A percentile compares a stretch with the other conserved stretches of the same genome.
Conservation (phyloP, 2,113 vertebrate genomes). For the Lepus europaeus region DNA sequence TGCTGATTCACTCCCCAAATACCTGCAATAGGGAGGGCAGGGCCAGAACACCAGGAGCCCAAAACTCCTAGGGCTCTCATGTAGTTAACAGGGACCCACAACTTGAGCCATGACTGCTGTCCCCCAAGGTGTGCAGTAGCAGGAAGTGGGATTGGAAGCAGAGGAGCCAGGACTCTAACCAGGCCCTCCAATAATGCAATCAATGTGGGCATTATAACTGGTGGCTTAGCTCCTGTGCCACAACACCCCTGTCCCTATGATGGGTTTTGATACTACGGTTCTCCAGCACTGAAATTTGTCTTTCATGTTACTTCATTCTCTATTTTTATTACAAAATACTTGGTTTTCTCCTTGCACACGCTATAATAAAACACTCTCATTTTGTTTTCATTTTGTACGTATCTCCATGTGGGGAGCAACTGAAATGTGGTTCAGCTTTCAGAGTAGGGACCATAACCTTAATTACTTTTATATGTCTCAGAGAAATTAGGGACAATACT, state of each 20-base stretch:
- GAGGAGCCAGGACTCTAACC: too few species aligned
- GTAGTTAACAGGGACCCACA: too few species aligned
- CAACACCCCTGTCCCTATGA: background rate
- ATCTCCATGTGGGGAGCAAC: background rate
- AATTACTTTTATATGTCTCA: background rate
- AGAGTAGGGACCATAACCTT: background rate
- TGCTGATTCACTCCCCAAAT: too few species aligned
- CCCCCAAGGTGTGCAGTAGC: too few species aligned
- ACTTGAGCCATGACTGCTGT: too few species aligned
- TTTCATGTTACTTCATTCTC: background rate
- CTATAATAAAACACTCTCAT: background rate
- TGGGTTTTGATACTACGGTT: background rate
- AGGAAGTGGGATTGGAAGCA: too few species aligned
- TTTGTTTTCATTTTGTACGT: background rate
- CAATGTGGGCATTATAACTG: too few species aligned
- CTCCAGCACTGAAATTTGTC: background rate
- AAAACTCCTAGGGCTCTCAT: too few species aligned
- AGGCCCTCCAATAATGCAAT: too few species aligned
- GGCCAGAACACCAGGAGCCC: too few species aligned
- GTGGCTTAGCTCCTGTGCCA: too few species aligned
- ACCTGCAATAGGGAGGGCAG: too few species aligned
- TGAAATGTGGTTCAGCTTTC: background rate
- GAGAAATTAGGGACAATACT: background rate
- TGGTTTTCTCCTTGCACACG: background rate
- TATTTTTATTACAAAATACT: constrained; percentile 11